These are phyloP conservation scores for Catharus minimus DNA, from an alignment of 2,113 vertebrate species.

Conservation along the genomic window DNA sequence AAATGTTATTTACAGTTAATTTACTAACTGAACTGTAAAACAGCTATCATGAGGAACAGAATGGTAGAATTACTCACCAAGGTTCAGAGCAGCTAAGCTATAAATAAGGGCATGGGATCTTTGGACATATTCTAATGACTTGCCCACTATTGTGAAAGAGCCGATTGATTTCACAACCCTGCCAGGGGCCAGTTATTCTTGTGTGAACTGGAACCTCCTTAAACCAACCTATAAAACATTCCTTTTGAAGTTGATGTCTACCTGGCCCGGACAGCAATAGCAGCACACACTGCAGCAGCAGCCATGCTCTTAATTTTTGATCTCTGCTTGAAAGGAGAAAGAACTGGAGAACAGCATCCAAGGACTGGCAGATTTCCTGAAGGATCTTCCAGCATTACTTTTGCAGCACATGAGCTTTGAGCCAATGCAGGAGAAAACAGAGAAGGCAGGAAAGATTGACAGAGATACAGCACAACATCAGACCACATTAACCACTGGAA, in stretches of 20 bases:
- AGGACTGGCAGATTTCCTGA: slow-evolving; percentile 49
- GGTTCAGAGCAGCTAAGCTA: not conserved
- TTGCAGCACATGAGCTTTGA: slow-evolving; percentile 48
- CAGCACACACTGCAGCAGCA: slow-evolving; percentile 69
- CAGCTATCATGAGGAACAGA: not conserved
- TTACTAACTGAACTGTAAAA: not conserved
- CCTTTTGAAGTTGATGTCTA: slow-evolving; percentile 49
- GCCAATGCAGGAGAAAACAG: not conserved
- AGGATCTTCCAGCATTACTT: slow-evolving; percentile 60
- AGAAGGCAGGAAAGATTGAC: slow-evolving; percentile 27
- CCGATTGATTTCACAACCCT: not conserved
- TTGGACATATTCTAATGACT: not conserved
- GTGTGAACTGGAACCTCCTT: not conserved
- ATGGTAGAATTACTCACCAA: not conserved
- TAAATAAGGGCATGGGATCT: not conserved
- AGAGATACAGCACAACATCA: not conserved
- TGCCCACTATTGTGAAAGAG: not conserved
- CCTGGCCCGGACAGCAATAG: slow-evolving; percentile 73
- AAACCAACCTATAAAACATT: not conserved
- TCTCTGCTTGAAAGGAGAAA: slow-evolving; percentile 60
- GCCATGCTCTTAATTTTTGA: slow-evolving; percentile 60
- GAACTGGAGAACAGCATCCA: not conserved
- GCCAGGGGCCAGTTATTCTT: not conserved
- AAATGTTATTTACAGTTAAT: not conserved
- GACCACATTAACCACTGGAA: not conserved